Base-by-base conservation (phyloP, 2,797 vertebrate genomes). In the Typhlichthys eigenmanni region DNA sequence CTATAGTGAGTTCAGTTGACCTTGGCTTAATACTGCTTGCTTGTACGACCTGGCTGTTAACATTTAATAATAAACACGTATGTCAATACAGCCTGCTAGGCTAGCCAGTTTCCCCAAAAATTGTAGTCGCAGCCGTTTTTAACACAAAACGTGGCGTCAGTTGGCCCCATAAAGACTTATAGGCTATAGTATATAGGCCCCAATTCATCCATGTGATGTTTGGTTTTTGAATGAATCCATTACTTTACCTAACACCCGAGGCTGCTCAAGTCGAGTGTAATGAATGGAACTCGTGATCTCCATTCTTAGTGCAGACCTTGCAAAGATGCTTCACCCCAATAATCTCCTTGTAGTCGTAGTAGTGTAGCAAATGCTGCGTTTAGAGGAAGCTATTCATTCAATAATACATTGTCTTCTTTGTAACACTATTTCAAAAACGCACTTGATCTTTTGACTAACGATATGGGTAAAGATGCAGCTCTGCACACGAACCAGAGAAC, bases 211-310 rank as follows among this genome's bases (percentile, higher is more conserved):
- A 43, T 62, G 29, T n/a, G 51, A 52, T 32, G 17, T 13, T 66
- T 5, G 46, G 56, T 11, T 2, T 52, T 48, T 24, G 62, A 19
- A 48, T 62, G 63, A 34, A 65, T 73, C 57, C 64, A 69, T 55
- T 64, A 77, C 54, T 59, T 74, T 13, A 45, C 79, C 75, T 50
- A 74, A 46, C 76, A 79, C 85, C 62, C 67, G 13, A 69, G 69
- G 54, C 7, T 43, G 71, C 38, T 84, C 83, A 77, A 74, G 38
- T 82, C 68, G 66, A 66, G 57, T 72, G 81, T 84, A 89, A 89
- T 87, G 81, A 84, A 81, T 60, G 47, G 54, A 85, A 83, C 90
- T 85, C 89, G 90, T 92, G 90, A 92, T 76, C 63, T 57, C 60
- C 67, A 62, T 58, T 71, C 75, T 61, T 66, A 0, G 17, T 47